Base-by-base conservation (phyloP, 2,888 invertebrate genomes). In the Eupsilia transversa region DNA sequence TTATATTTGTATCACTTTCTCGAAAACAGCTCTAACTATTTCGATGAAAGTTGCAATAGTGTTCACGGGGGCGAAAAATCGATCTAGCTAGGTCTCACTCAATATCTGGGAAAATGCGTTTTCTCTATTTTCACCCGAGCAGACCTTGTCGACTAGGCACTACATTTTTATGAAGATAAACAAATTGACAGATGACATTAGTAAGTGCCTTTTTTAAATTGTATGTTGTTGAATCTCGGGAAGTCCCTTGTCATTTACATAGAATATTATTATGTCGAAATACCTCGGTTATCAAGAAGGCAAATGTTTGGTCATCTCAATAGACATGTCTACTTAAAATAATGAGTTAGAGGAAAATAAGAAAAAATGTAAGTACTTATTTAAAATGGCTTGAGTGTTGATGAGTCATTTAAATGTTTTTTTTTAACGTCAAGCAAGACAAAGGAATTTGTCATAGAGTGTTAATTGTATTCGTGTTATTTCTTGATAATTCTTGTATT, bases 341-440 rank as follows among this genome's bases (percentile, higher is more conserved):
- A 41, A 77, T 14, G 9, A n/a, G 14, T 38, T 69, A 52, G 14
- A 52, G 43, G 43, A 52, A 75, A 69, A 35, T 12, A 7, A 23
- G 5, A 46, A 38, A 56, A 60, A 38, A 30, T n/a, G n/a, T n/a
- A n/a, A n/a, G 14, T 17, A 57, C 27, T 12, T 38, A 20, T 33
- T 9, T 57, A 7, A 33, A 38, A 30, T 10, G 2, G 12, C 4
- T n/a, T 17, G 5, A 43, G 27, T 35, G 3, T 9, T 17, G 5
- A 49, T 78, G 59, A 68, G 6, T 78, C 78, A 43, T n/a, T 52
- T 12, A 20, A 35, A 35, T 23, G 3, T 7, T 27, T 33, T n/a
- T 64, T 57, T 49, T 23, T 1, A 7, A 41, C 5, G 1, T 61
- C 10, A 20, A 52, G 7, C n/a, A n/a, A n/a, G n/a, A 70, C 79